Evolutionary conservation across 2,888 invertebrate species (phyloP), one percentile per base, ranked within the genome.

Genomic region (Stegophylla sp.): DNA sequence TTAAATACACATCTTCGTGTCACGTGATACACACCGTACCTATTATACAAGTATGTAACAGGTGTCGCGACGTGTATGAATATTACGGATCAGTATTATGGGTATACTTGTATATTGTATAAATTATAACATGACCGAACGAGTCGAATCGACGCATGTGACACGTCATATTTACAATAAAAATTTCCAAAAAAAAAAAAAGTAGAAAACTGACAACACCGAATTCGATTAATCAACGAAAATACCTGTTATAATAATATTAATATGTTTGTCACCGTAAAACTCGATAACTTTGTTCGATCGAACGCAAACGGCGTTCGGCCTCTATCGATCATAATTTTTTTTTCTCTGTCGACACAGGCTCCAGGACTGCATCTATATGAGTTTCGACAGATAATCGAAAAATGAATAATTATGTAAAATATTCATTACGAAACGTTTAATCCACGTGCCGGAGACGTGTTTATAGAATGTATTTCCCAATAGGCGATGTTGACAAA

Each of bases 111-210:
- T 34, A 34, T 34, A 34, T 5, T 34, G 34, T 34, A 34, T 34
- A 34, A 34, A 34, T 34, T 34, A 34, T 34, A 34, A 34, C 7
- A 34, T 34, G 34, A 34, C 34, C 7, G 34, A 34, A 34, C 34
- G 34, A 34, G 34, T 34, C 7, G 34, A 5, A 34, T 34, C 10
- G 51, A 53, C n/a, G 53, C 3, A 34, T 53, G 53, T 53, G 23
- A 56, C 56, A 56, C 20, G 56, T 56, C 56, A 56, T 56, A 56
- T 56, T 56, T 56, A 3, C 56, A 20, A 56, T 20, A 56, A n/a
- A n/a, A n/a, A n/a, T n/a, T n/a, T n/a, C n/a, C 34, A 5, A 34
- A 34, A 3, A 34, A 34, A 34, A 34, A 34, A 34, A 56, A 3
- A 56, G 1, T 2, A 56, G 20, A 56, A 1, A 23, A 23, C 12